phyloP scores from a whole-genome alignment of 2,113 vertebrate genomes.

The Sinocyclocheilus anophthalmus region DNA sequence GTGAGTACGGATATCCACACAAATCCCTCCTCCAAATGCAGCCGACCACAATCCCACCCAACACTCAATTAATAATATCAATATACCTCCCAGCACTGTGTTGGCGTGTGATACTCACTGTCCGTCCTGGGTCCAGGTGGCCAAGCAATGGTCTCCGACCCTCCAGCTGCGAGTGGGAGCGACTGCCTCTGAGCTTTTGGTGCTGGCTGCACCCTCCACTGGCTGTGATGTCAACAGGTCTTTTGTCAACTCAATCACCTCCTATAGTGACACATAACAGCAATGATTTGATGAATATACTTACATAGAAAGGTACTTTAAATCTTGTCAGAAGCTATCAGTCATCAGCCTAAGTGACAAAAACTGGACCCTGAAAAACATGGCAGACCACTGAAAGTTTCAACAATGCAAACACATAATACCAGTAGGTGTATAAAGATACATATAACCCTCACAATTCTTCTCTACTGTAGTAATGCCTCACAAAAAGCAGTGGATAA shows the following conservation, averaged over 20 bases:
- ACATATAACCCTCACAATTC: background rate
- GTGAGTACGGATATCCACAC: conserved; percentile 92
- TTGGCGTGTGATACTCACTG: conserved; percentile 87
- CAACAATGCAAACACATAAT: background rate
- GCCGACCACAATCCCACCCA: background rate
- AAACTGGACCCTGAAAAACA: conserved; percentile 13
- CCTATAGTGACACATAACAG: conserved; percentile 71
- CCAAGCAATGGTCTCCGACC: conserved; percentile 92
- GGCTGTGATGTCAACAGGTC: conserved; percentile 94
- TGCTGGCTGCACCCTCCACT: conserved; percentile 81
- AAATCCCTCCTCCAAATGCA: conserved; percentile 46
- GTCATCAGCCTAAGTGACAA: background rate
- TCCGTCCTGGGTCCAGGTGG: conserved; percentile 94
- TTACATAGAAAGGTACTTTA: background rate
- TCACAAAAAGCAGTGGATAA: background rate
- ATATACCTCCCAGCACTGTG: conserved; percentile 10
- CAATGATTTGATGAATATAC: conserved; percentile 14
- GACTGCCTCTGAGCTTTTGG: conserved; percentile 78
- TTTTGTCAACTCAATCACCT: conserved; percentile 98
- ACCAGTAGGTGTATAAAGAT: background rate
- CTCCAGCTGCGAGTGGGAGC: conserved; percentile 86
- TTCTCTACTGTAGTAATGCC: background rate
- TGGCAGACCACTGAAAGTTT: background rate
- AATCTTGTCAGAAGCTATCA: background rate
- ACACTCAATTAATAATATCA: background rate